Evolutionary conservation across 2,797 vertebrate genomes (phyloP).

Genomic region (Parambassis ranga): DNA sequence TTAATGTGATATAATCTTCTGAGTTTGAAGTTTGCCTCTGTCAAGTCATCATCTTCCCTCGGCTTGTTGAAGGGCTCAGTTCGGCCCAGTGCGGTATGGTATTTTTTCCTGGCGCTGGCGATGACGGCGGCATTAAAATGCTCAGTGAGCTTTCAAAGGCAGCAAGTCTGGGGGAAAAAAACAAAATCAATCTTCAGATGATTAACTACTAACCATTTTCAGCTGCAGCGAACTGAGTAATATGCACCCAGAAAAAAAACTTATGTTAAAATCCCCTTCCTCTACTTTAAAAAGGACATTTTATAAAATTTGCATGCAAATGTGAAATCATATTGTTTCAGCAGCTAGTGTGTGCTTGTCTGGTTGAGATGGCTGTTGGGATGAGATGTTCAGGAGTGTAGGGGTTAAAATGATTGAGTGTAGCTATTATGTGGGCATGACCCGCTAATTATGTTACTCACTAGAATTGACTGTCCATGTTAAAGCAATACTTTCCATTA

Average conservation of each 20-base stretch:
- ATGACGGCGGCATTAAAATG: slow-evolving; percentile 34
- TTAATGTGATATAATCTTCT: slow-evolving; percentile 36
- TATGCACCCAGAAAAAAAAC: neutral
- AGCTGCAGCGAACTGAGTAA: slow-evolving; percentile 36
- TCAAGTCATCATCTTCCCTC: slow-evolving; percentile 28
- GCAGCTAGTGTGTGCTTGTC: neutral
- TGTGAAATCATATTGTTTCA: neutral
- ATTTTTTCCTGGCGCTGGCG: slow-evolving; percentile 19
- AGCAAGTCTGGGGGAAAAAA: neutral
- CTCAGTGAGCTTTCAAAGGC: slow-evolving; percentile 29
- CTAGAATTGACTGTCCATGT: slow-evolving; percentile 26
- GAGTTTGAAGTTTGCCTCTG: slow-evolving; percentile 37
- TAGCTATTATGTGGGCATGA: slow-evolving; percentile 29
- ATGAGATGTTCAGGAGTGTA: neutral
- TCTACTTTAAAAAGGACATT: neutral
- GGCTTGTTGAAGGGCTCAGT: slow-evolving; percentile 14
- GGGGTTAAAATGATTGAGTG: slow-evolving; percentile 23
- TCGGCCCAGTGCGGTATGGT: neutral
- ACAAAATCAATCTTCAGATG: slow-evolving; percentile 50
- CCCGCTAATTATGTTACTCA: slow-evolving; percentile 51
- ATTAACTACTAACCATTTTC: slow-evolving; percentile 47
- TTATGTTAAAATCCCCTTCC: neutral
- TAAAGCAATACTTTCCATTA: slow-evolving; percentile 42
- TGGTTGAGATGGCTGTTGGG: neutral
- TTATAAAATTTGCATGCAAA: slow-evolving; percentile 5